Evolutionary conservation across 2,113 vertebrate species (phyloP), one percentile per base, ranked within the genome.

Genomic region (Osmerus eperlanus): DNA sequence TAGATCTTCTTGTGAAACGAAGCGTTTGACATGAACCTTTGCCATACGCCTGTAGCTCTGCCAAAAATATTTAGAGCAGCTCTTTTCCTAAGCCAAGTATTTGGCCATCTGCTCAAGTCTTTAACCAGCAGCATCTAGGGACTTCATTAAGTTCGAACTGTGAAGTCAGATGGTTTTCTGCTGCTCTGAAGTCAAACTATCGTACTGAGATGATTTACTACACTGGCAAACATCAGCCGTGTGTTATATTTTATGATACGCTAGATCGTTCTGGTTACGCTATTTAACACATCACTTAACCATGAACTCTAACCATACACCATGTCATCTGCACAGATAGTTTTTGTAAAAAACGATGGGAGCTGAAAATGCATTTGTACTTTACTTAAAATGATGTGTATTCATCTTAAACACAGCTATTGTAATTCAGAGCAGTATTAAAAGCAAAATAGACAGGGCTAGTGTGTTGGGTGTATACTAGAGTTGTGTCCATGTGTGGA

Each of bases 91-190:
- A 23, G 88, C 90, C 90, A 91, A 91, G 85, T 87, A 87, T 91
- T 87, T 84, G 86, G 85, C 89, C 91, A 93, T 91, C 91, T 91
- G 89, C 88, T 91, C 78, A 89, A 89, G 86, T 83, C 87, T 91
- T 91, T 91, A 89, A 89, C 86, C 85, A 83, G 81, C 81, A 74
- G 77, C 80, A 78, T 87, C 80, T 70, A 77, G 89, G 88, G 90
- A 92, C 88, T 85, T 90, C 81, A 84, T 88, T 86, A 86, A 88
- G 85, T 85, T 80, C 85, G 78, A 89, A 83, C 84, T 89, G 87
- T 81, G 84, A 88, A 86, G 81, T 86, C 81, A 87, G 86, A 88
- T 86, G 75, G 77, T 84, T 89, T 90, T 84, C 81, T 83, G 81
- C 81, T 80, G 75, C 83, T 84, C 76, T 83, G 79, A 82, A 88